Conservation (phyloP, 2,113 vertebrate species). For the Oryctolagus cuniculus region DNA sequence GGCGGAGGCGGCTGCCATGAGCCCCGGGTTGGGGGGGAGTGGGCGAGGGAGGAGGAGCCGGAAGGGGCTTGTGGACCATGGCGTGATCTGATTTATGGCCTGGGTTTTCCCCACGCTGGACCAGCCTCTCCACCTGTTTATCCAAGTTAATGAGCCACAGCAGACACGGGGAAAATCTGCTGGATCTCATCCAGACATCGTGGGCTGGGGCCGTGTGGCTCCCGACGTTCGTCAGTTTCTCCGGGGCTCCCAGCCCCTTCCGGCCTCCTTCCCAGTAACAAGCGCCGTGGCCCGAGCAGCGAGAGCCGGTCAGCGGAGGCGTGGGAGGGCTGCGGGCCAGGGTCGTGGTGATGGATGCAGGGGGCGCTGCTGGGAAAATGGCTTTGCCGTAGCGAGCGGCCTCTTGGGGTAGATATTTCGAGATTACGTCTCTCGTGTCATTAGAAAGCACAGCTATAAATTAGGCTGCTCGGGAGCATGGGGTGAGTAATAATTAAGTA, state of each 20-base stretch:
- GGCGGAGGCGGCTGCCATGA: neutral
- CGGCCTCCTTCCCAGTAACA: neutral
- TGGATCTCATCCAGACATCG: neutral
- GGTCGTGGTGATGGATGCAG: conserved; percentile 70
- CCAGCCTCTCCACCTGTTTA: neutral
- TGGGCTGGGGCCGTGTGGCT: neutral
- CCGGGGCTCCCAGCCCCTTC: rapidly evolving
- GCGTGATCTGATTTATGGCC: neutral
- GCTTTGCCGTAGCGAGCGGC: conserved; percentile 77
- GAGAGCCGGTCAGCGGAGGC: conserved; percentile 1
- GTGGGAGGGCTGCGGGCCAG: conserved; percentile 67
- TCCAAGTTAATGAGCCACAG: neutral
- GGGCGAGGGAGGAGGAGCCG: neutral
- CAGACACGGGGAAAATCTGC: neutral
- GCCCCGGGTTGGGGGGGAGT: neutral
- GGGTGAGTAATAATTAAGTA: conserved; percentile 97
- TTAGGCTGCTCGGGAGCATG: conserved; percentile 91
- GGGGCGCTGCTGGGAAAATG: conserved; percentile 78
- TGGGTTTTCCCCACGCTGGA: neutral
- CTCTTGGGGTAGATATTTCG: conserved; percentile 84
- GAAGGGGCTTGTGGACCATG: neutral
- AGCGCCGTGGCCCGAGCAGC: neutral
- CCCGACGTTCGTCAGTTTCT: neutral
- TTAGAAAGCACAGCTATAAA: conserved; percentile 88
- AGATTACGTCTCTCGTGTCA: conserved; percentile 83